Conservation (phyloP, 2,888 invertebrate species). For the Sylvicola cinctus region DNA sequence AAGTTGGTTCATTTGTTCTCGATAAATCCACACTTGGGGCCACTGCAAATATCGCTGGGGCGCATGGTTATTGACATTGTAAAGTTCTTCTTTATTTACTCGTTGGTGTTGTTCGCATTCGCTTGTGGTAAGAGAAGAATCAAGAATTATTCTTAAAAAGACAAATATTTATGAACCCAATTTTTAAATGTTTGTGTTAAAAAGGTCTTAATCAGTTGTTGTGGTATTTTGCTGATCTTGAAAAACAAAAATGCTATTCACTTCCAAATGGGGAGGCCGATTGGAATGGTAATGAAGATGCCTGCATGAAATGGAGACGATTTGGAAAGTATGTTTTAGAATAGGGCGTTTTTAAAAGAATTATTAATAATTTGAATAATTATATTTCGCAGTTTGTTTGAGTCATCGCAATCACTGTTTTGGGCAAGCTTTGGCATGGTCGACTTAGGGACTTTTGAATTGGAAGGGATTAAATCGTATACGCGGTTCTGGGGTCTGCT, state of each 20-base stretch:
- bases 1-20: constrained; percentile 85
- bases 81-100: constrained; percentile 81
- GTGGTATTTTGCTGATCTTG: constrained; percentile 84
- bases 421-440: constrained; percentile 94
- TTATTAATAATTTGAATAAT: not conserved
- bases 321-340: constrained; percentile 50
- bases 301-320: constrained; percentile 72
- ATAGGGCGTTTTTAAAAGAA: not conserved
- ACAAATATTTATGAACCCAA: too few species aligned
- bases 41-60: constrained; percentile 78
- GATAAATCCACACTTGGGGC: constrained; percentile 81
- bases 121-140: constrained; percentile 50
- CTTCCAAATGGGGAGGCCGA: constrained; percentile 49
- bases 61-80: constrained; percentile 79
- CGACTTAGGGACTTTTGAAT: constrained; percentile 69
- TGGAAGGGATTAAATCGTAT: constrained; percentile 70
- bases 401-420: constrained; percentile 85
- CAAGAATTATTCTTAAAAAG: too few species aligned
- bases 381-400: constrained; percentile 50
- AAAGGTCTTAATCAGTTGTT: constrained; percentile 69
- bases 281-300: constrained; percentile 53
- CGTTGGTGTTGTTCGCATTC: constrained; percentile 73
- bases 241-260: constrained; percentile 52
- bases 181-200: too few species aligned
- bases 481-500: constrained; percentile 88